A percentile compares a stretch with the other conserved stretches of the same genome.
Conservation (phyloP, 2,113 vertebrate species). For the Capreolus pygargus region DNA sequence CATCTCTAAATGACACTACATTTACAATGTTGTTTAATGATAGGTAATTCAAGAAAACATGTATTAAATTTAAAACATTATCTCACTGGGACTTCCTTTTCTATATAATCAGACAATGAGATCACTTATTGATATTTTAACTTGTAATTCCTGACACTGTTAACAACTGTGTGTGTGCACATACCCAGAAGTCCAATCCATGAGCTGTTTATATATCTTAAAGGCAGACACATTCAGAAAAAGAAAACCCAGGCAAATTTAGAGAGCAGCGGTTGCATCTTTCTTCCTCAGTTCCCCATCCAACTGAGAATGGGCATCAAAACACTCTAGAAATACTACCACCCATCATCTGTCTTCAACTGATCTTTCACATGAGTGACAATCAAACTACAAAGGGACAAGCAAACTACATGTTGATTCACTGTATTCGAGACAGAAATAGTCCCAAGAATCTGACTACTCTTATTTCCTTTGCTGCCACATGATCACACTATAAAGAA, state of each 20-base stretch:
- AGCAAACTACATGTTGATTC: background rate
- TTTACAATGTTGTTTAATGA: background rate
- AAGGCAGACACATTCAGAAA: background rate
- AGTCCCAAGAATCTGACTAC: background rate
- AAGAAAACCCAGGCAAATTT: background rate
- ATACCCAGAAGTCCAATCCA: background rate
- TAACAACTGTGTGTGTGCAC: background rate
- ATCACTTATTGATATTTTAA: background rate
- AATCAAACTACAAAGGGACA: background rate
- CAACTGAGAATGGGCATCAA: background rate
- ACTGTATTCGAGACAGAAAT: background rate
- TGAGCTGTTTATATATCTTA: background rate
- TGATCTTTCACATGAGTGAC: background rate
- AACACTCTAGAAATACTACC: background rate
- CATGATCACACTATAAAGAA: background rate
- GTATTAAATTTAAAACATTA: background rate
- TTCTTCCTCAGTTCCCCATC: background rate
- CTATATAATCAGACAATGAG: background rate
- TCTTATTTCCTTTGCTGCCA: background rate
- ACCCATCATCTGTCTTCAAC: background rate
- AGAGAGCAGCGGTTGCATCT: background rate
- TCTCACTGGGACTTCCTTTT: background rate
- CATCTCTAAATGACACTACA: background rate
- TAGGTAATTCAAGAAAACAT: background rate
- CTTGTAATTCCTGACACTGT: background rate